phyloP scores from a whole-genome alignment of 2,113 vertebrate genomes.

The Panurus biarmicus region DNA sequence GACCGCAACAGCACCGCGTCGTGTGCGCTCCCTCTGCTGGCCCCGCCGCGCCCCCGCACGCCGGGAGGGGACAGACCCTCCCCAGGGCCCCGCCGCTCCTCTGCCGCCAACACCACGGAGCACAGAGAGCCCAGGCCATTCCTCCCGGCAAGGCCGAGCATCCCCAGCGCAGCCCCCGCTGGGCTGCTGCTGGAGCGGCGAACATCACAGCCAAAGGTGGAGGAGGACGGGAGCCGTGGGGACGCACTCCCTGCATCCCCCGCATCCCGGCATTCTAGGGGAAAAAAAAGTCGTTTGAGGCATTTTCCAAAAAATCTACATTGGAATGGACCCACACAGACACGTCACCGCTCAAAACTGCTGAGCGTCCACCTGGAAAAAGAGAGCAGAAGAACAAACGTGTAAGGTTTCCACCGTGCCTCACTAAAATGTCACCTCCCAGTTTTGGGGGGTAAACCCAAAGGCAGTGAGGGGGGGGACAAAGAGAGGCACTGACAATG shows the following conservation, averaged over 20 bases:
- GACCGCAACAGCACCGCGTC: neutral
- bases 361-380: rapidly evolving
- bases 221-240: neutral
- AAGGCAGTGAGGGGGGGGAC: neutral
- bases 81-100: neutral
- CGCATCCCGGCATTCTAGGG: neutral
- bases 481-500: neutral
- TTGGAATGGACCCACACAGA: neutral
- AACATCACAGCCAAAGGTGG: neutral
- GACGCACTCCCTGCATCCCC: too few relatives aligned
- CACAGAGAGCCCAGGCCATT: rapidly evolving
- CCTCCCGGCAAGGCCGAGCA: neutral
- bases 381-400: neutral
- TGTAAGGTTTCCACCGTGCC: rapidly evolving
- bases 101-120: neutral
- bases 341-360: rapidly evolving
- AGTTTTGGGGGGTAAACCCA: neutral
- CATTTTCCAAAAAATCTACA: rapidly evolving
- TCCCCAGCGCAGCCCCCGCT: rapidly evolving
- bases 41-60: neutral
- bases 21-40: constrained; percentile 57
- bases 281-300: neutral
- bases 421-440: neutral
- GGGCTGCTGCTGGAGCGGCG: neutral
- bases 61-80: neutral